Base-by-base conservation (phyloP, 2,888 invertebrate species). In the Cephus nigrinus region DNA sequence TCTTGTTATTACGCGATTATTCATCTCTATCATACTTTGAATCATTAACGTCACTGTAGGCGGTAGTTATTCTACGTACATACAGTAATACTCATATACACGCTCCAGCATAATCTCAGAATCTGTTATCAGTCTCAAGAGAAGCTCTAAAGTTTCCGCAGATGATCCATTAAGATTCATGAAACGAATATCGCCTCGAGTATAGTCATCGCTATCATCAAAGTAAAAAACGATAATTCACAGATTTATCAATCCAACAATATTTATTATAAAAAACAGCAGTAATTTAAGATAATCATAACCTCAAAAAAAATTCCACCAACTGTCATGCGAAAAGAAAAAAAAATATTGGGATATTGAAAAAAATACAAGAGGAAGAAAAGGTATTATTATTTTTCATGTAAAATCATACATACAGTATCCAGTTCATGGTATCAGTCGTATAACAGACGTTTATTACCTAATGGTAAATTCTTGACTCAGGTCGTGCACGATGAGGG, bases 1-100 rank as follows among this genome's bases (percentile, higher is more conserved):
- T 82, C 83, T 83, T 86, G 85, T 87, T 86, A 87, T 88, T 82
- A 83, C 78, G 83, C 83, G 81, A 80, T 87, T 81, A 84, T 87
- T 84, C 86, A 83, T 86, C 82, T 78, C 82, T 23, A 23, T 83
- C 82, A 82, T 83, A 82, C 80, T 80, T 81, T 82, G 82, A 85
- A 82, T 87, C 88, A 86, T 88, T 88, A 88, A 88, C 81, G 86
- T 82, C 77, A 76, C 80, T 55, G 40, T 55, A 23, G 40, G 40
- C 40, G 40, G 40, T 55, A 55, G 40, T 55, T 55, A 55, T 55
- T 55, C 15, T 23, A 55, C 40, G 5, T 55, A 23, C 40, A 55
- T 55, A 23, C 0, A 55, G 40, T 55, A 55, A 55, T 55, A 55
- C 40, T 5, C 15, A 55, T 55, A 9, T 23, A 23, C 23, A 23